Conservation (phyloP, 2,797 vertebrate species). For the Eremophila alpestris region DNA sequence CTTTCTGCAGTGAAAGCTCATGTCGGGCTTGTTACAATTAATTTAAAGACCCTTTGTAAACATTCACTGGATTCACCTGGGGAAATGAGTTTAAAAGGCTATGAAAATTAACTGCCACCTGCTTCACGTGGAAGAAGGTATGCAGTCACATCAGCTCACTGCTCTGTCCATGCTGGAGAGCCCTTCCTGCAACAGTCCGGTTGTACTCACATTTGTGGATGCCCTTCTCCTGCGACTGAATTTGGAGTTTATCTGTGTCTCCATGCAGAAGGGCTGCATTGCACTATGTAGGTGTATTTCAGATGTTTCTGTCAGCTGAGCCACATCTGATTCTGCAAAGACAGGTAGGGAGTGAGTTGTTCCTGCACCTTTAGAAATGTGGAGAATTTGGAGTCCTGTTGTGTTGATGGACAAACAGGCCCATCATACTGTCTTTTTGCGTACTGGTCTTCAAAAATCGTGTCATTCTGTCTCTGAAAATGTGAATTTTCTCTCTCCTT, state of each 20-base stretch:
- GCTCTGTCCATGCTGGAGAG: not conserved
- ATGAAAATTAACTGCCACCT: not conserved
- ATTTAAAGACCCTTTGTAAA: not conserved
- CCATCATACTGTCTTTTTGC: not conserved
- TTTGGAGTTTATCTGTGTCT: not conserved
- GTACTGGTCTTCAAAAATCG: not conserved
- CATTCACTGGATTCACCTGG: not conserved
- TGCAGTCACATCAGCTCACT: not conserved
- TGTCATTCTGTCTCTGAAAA: not conserved
- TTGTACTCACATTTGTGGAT: not conserved
- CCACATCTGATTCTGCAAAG: not conserved
- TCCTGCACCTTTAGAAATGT: not conserved
- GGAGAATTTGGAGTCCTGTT: not conserved
- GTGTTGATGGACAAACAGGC: not conserved
- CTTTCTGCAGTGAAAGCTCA: not conserved
- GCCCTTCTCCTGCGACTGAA: not conserved
- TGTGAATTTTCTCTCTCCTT: not conserved
- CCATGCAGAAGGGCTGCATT: not conserved
- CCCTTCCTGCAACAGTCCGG: accelerated
- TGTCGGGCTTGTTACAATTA: not conserved
- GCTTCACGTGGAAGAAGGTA: not conserved
- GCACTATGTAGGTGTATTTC: not conserved
- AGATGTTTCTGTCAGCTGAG: not conserved
- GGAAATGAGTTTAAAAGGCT: not conserved
- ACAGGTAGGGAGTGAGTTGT: not conserved